These are phyloP conservation scores for Chlorops oryzae DNA, from an alignment of 1,140 invertebrate genomes.

Conservation along the genomic window DNA sequence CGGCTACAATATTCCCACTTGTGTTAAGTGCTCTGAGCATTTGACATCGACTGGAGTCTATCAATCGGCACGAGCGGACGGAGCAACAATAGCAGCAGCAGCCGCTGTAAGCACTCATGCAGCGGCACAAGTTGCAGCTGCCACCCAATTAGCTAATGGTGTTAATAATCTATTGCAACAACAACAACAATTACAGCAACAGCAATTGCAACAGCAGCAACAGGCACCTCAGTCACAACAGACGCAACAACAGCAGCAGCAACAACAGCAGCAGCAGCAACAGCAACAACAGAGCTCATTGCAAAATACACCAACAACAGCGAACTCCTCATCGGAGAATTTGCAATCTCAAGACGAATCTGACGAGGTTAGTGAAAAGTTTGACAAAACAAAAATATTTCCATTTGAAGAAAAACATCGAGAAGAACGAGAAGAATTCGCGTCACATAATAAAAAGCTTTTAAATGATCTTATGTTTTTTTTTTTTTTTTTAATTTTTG, in stretches of 20 bases:
- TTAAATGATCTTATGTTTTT: too few species aligned
- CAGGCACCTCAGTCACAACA: conserved; percentile 16
- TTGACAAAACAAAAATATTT: too few species aligned
- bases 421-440: too few species aligned
- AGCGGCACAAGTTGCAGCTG: too few species aligned
- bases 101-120: conserved; percentile 10
- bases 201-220: conserved; percentile 24
- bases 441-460: too few species aligned
- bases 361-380: conserved; percentile 45
- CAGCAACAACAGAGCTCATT: conserved; percentile 24
- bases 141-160: too few species aligned
- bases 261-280: conserved; percentile 22
- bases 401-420: too few species aligned
- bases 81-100: conserved; percentile 14
- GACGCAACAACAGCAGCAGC: conserved; percentile 28
- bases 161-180: not conserved
- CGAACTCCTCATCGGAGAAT: conserved; percentile 46
- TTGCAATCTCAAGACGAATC: conserved; percentile 45
- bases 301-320: conserved; percentile 36
- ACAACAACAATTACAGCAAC: conserved; percentile 15
- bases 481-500: too few species aligned
- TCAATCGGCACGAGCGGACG: conserved; percentile 30
- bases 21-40: conserved; percentile 46
- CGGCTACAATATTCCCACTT: conserved; percentile 47
- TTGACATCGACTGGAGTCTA: conserved; percentile 45